Evolutionary conservation across 2,797 vertebrate species (phyloP), one percentile per base, ranked within the genome.

Genomic region (Poeciliopsis gracilis): DNA sequence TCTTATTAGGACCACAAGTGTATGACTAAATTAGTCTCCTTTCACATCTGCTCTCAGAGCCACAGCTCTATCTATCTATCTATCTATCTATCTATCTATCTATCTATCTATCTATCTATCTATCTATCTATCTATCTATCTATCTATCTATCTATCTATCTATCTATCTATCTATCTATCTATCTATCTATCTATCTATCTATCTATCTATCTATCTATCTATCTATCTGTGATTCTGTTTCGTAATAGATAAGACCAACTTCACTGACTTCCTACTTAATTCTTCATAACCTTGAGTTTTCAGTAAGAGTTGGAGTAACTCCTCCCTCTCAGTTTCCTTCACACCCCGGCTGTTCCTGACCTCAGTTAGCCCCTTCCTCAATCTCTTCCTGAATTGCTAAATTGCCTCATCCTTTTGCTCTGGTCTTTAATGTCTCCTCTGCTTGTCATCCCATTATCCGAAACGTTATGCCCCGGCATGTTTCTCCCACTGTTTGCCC

Each of bases 1-100:
- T 91, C 92, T 95, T 78, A 84, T 94, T 95, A 94, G 91, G 89
- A 91, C 86, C 86, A 91, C 80, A 83, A 93, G 90, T 87, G 86
- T 91, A 87, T 70, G 78, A 87, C 86, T 94, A 95, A 95, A 93
- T 94, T 94, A 90, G 91, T 91, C 87, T 90, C 73, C 76, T 91
- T 77, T 93, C 85, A 86, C 91, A 95, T 92, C 94, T 95, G 93
- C 93, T 95, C 88, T 86, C 89, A 90, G 81, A 87, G 78, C 81
- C 77, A 83, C 94, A 95, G 90, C 94, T 67, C 83, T 86, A 74
- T 86, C 86, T 84, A 71, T 84, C 73, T 77, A 6, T 80, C 51
- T 45, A 25, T 70, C 36, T 51, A 55, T 53, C 61, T 41, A 55
- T 45, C 47, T 67, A 55, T 70, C 46, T 51, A 67, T 49, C 45